Evolutionary conservation across 2,888 invertebrate species (phyloP).

Genomic region (Pantelozetes paolii): DNA sequence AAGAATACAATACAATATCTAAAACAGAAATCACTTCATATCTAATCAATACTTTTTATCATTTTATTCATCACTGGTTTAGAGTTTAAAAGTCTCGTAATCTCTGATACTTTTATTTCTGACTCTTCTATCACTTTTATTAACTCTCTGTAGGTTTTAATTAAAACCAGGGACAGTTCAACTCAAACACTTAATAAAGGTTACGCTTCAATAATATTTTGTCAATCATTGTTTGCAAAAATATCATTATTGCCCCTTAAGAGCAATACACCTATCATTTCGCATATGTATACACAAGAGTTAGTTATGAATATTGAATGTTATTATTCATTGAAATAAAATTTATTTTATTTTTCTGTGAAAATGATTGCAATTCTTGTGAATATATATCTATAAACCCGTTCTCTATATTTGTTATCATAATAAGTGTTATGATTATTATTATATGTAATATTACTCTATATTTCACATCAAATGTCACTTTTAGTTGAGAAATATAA

Average conservation of each 20-base stretch:
- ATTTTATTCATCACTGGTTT: background rate
- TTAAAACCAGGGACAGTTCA: background rate
- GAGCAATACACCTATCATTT: conserved; percentile 6
- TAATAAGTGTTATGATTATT: background rate
- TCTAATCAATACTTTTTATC: background rate
- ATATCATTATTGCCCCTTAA: background rate
- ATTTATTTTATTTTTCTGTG: background rate
- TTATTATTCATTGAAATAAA: background rate
- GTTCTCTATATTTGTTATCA: background rate
- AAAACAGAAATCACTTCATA: conserved; percentile 1
- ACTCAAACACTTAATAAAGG: background rate
- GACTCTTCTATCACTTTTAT: too few species aligned
- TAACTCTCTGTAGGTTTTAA: too few species aligned
- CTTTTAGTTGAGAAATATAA: background rate
- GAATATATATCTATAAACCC: too few species aligned
- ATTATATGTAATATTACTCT: background rate
- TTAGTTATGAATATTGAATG: background rate
- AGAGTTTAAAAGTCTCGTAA: too few species aligned
- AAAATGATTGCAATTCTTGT: too few species aligned
- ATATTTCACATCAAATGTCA: background rate
- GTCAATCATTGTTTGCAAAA: background rate
- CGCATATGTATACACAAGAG: background rate
- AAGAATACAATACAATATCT: too few species aligned
- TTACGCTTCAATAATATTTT: conserved; percentile 3
- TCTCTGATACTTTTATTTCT: too few species aligned